Percentiles rank a stretch among this genome's conserved stretches.
phyloP scores from a whole-genome alignment of 2,888 invertebrate species.

The Linyphia triangularis region DNA sequence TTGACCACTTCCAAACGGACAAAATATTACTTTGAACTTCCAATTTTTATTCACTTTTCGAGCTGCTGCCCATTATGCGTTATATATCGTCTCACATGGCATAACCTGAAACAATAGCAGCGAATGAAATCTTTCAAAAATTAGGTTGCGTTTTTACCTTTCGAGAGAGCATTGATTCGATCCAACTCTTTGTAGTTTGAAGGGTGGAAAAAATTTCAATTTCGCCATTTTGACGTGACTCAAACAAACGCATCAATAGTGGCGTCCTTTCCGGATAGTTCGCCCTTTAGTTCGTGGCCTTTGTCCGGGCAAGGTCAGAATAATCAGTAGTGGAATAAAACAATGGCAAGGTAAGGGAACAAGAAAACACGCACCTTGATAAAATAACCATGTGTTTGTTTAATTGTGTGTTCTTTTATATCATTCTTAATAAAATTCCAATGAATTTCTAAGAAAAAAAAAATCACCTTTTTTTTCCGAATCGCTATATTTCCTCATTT shows the following conservation, averaged over 20 bases:
- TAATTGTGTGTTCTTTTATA: background rate
- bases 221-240: slow-evolving; percentile 48
- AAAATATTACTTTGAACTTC: background rate
- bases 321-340: slow-evolving; percentile 29
- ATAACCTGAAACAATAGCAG: slow-evolving; percentile 23
- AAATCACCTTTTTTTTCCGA: too few species aligned
- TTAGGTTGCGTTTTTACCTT: slow-evolving; percentile 14
- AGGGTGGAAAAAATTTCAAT: slow-evolving; percentile 22
- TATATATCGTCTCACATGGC: slow-evolving; percentile 38
- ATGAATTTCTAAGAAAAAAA: too few species aligned
- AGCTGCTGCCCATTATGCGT: background rate
- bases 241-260: slow-evolving; percentile 23
- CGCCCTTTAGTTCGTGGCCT: slow-evolving; percentile 36
- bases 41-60: background rate
- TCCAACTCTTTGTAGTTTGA: slow-evolving; percentile 17
- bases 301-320: slow-evolving; percentile 62
- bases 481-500: too few species aligned
- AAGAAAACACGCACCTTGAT: slow-evolving; percentile 6
- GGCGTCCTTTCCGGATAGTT: slow-evolving; percentile 44
- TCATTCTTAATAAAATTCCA: too few species aligned
- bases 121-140: slow-evolving; percentile 26
- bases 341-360: slow-evolving; percentile 5
- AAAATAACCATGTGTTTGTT: background rate
- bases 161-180: slow-evolving; percentile 45
- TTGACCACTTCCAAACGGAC: background rate